phyloP scores from a whole-genome alignment of 2,113 vertebrate genomes.

The Oceanites oceanicus region DNA sequence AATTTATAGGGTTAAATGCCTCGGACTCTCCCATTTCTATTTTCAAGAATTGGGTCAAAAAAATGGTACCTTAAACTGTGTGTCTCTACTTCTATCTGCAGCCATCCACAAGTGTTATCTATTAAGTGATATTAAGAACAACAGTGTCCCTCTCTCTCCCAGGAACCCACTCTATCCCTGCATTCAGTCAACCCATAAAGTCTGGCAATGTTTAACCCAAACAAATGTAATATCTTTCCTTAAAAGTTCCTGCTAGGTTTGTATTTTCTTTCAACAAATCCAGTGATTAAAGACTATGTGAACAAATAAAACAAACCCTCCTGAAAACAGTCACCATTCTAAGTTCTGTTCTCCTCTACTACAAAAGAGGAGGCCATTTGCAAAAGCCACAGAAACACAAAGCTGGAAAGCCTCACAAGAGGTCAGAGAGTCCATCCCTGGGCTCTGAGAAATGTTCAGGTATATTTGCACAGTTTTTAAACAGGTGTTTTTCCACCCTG shows the following conservation, averaged over 20 bases:
- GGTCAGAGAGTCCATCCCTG: neutral
- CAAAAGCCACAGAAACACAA: neutral
- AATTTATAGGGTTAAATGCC: neutral
- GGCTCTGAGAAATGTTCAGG: neutral
- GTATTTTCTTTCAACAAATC: neutral
- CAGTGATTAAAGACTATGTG: neutral
- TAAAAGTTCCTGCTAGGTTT: neutral
- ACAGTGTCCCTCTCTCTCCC: neutral
- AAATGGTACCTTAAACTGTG: neutral
- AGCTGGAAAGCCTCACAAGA: neutral
- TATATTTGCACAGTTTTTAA: neutral
- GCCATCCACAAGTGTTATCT: neutral
- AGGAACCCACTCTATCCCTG: neutral
- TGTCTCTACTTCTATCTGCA: neutral
- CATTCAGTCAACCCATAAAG: neutral
- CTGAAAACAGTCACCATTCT: neutral
- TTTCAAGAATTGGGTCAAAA: neutral
- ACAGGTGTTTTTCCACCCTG: neutral
- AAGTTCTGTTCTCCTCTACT: neutral
- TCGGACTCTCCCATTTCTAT: neutral
- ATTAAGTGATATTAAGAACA: neutral
- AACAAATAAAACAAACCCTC: neutral
- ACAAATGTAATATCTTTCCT: neutral
- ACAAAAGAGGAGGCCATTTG: neutral
- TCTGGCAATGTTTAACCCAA: neutral